Conservation (phyloP, 2,113 vertebrate species). For the Zootoca vivipara region DNA sequence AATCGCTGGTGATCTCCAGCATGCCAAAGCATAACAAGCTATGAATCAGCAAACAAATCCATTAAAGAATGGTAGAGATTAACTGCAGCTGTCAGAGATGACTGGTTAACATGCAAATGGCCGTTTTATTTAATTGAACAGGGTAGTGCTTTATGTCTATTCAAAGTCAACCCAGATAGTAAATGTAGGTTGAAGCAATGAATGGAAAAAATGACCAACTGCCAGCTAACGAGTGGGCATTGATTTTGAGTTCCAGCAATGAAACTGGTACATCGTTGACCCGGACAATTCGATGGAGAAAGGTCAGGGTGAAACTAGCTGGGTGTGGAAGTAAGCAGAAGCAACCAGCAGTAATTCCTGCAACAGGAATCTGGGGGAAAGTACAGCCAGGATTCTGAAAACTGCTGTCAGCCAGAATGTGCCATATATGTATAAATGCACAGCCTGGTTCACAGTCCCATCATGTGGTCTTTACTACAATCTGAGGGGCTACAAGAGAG, state of each 20-base stretch:
- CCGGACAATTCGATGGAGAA: neutral
- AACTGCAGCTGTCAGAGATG: conserved; percentile 64
- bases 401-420: neutral
- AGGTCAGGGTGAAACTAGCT: neutral
- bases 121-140: conserved; percentile 58
- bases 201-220: neutral
- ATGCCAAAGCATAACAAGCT: conserved; percentile 7
- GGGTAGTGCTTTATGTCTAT: neutral
- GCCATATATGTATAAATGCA: neutral
- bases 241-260: neutral
- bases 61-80: conserved; percentile 28
- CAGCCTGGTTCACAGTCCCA: neutral
- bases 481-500: neutral
- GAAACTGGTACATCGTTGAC: conserved; percentile 6
- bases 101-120: conserved; percentile 51
- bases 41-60: conserved; percentile 37
- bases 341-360: neutral
- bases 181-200: conserved; percentile 43
- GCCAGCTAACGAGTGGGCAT: conserved; percentile 11
- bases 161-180: conserved; percentile 31
- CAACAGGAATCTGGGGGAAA: neutral
- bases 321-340: too few species aligned
- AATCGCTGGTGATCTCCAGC: neutral
- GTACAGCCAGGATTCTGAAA: neutral
- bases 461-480: neutral